These are phyloP conservation scores for Sclerurus mexicanus DNA, from an alignment of 2,113 vertebrate genomes.

Conservation along the genomic window DNA sequence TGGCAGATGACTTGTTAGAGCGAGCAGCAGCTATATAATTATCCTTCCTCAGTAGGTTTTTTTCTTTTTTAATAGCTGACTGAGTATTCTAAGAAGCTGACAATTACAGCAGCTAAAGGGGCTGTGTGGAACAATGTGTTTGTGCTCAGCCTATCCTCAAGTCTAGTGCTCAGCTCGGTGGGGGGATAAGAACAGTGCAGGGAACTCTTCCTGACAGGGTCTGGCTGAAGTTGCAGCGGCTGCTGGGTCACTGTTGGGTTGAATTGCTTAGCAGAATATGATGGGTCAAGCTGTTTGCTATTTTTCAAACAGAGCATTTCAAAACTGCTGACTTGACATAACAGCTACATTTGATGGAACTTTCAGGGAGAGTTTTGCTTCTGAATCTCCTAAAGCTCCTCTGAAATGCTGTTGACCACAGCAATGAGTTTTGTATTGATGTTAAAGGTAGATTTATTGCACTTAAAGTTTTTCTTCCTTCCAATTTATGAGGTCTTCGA, in stretches of 20 bases:
- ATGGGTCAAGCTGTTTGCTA: neutral
- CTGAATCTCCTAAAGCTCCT: neutral
- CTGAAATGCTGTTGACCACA: slow-evolving; percentile 26
- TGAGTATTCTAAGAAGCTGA: neutral
- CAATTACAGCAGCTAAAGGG: neutral
- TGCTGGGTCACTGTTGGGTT: neutral
- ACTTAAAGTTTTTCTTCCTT: neutral
- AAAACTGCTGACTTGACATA: slow-evolving; percentile 49
- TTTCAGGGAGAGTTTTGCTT: slow-evolving; percentile 14
- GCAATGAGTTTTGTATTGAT: neutral
- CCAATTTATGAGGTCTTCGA: neutral
- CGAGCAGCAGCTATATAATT: neutral
- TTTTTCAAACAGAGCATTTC: slow-evolving; percentile 44
- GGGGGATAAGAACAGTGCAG: neutral
- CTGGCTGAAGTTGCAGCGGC: neutral
- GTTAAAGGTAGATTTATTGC: slow-evolving; percentile 1
- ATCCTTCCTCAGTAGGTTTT: neutral
- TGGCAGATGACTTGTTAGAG: fast-evolving
- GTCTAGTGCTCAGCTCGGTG: neutral
- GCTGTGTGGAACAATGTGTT: fast-evolving
- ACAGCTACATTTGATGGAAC: neutral
- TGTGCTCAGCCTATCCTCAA: neutral
- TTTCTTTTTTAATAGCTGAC: neutral
- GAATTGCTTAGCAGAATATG: neutral
- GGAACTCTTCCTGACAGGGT: neutral